phyloP scores from a whole-genome alignment of 2,888 invertebrate species.

The Coenonympha glycerion region DNA sequence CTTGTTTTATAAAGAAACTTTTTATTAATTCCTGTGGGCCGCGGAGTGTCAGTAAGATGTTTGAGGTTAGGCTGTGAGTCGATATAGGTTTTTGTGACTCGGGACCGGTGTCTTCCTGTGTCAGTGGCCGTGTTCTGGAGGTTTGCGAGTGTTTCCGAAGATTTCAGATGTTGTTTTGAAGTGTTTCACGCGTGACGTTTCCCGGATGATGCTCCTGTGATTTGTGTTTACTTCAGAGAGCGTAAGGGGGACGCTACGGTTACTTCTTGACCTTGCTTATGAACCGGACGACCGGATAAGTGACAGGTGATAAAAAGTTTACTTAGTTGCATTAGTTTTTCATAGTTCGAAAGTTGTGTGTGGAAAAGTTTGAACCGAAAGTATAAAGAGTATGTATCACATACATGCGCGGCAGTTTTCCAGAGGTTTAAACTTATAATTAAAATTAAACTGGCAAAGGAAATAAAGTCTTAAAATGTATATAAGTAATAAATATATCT shows the following conservation, averaged over 20 bases:
- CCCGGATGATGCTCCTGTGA: constrained; percentile 62
- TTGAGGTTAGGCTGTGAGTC: constrained; percentile 71
- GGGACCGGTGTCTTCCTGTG: constrained; percentile 46
- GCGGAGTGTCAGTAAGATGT: constrained; percentile 76
- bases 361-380: constrained; percentile 64
- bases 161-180: constrained; percentile 69
- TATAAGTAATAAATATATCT: too few relatives aligned
- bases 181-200: constrained; percentile 63
- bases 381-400: constrained; percentile 44
- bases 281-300: constrained; percentile 42
- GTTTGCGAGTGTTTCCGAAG: constrained; percentile 54
- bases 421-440: neutral
- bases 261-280: constrained; percentile 53
- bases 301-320: constrained; percentile 54
- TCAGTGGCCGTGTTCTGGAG: constrained; percentile 40
- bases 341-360: constrained; percentile 56
- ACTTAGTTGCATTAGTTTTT: constrained; percentile 58
- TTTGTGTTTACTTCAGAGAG: constrained; percentile 71
- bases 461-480: too few relatives aligned
- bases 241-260: constrained; percentile 51
- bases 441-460: neutral
- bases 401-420: constrained; percentile 17
- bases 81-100: constrained; percentile 61
- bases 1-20: constrained; percentile 78
- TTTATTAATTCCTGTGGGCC: constrained; percentile 77